Evolutionary conservation across 2,888 invertebrate genomes (phyloP).

Genomic region (Bedellia somnulentella): DNA sequence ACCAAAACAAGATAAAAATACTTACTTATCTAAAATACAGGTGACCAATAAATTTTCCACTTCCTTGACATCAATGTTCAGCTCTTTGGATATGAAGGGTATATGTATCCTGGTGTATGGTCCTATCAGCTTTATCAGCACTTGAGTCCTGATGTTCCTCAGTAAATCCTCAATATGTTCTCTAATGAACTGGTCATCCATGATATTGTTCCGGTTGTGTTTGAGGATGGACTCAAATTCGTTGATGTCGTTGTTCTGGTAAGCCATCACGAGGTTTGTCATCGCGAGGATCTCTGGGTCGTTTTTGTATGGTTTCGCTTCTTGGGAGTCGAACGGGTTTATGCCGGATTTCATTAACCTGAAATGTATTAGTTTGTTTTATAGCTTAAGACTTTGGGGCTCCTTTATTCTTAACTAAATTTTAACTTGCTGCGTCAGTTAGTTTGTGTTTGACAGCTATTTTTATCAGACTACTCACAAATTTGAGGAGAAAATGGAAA

Average conservation of each 20-base stretch:
- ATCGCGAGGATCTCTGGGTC: slow-evolving; percentile 99
- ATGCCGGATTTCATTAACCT: slow-evolving; percentile 99
- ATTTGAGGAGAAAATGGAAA: too few relatives aligned
- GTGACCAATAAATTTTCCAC: slow-evolving; percentile 96
- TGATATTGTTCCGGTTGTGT: slow-evolving; percentile 89
- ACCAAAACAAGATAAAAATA: too few relatives aligned
- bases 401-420: too few relatives aligned
- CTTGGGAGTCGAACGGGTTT: slow-evolving; percentile 99
- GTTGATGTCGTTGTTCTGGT: slow-evolving; percentile 97
- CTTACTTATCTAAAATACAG: slow-evolving; percentile 95
- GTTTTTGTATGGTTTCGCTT: slow-evolving; percentile 99
- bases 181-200: slow-evolving; percentile 98
- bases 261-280: slow-evolving; percentile 96
- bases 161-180: slow-evolving; percentile 98
- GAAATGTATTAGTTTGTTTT: too few relatives aligned
- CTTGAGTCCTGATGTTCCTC: slow-evolving; percentile 95
- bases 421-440: too few relatives aligned
- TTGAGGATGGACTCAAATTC: slow-evolving; percentile 96
- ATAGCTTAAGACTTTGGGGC: too few relatives aligned
- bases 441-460: too few relatives aligned
- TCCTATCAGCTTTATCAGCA: slow-evolving; percentile 93
- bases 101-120: slow-evolving; percentile 98
- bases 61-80: slow-evolving; percentile 91
- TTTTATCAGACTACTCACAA: too few relatives aligned
- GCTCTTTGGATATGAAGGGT: slow-evolving; percentile 93